Base-by-base conservation (phyloP, 2,113 vertebrate genomes). In the Cichladusa arquata region DNA sequence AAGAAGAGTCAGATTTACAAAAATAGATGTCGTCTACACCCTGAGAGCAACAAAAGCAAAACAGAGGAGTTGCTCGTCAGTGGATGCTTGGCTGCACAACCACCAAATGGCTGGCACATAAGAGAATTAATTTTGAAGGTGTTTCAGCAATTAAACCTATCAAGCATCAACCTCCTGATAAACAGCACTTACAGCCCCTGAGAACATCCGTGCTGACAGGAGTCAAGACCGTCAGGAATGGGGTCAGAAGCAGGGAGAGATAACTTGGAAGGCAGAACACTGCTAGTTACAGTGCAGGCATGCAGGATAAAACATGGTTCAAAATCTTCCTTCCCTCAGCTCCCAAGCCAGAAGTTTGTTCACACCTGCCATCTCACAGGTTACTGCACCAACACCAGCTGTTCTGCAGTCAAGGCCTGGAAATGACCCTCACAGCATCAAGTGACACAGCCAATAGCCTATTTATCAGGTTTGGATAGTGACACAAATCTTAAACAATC, bases 211-310 rank as follows among this genome's bases (percentile, higher is more conserved):
- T 6, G 7, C 11, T 1, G 0, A 69, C 28, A 29, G 5, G 11
- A 90, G 34, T 53, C 11, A 60, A 76, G 57, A 57, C 53, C 2
- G 2, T 56, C 74, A 76, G 53, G 65, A 85, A 67, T 0, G 1
- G 4, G 34, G 38, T 38, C 8, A 50, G 50, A 80, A 40, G 18
- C 36, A 89, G 18, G 12, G 20, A 42, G 31, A 78, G 26, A 28
- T 31, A 71, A 61, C 11, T 33, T 0, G 0, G 31, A 40, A 81
- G 23, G 42, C 12, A 79, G 74, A 95, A 81, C 44, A 57, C 38
- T 7, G 10, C 31, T 78, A 54, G 34, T 22, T 47, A 45, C 1
- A 3, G 50, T 3, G 4, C 33, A 78, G 3, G 3, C 0, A 0
- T 14, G 11, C n/a, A 56, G 33, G 9, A 71, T 34, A 50, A 54